Evolutionary conservation across 2,888 invertebrate genomes (phyloP), one percentile per base, ranked within the genome.

Genomic region (Smittia sp.): DNA sequence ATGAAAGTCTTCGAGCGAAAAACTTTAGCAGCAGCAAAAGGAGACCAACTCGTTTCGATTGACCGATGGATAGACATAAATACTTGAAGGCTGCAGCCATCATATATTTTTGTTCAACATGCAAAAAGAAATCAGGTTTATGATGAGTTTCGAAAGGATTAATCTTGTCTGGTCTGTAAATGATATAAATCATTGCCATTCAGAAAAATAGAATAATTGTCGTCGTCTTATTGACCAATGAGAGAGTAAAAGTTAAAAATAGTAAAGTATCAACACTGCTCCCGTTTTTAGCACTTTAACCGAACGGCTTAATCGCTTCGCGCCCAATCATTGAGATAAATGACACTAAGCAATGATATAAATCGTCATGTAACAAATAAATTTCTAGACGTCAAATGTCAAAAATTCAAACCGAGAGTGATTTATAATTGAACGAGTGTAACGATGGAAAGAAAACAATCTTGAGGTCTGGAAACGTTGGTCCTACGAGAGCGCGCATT

Each of bases 291-390:
- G n/a, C n/a, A 15, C 46, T 46, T 46, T 46, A 7, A 58, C 22
- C 11, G 18, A n/a, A 46, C 32, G 18, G 2, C n/a, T 46, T 68
- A 68, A 68, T 68, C 38, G 41, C 25, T 68, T 68, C 41, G 41
- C 68, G 41, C 68, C 68, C 41, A 68, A 68, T 67, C 67, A 67
- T 22, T 39, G 11, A 39, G 39, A 39, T 9, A 39, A 39, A 39
- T n/a, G n/a, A n/a, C n/a, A n/a, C n/a, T n/a, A n/a, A n/a, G n/a
- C n/a, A n/a, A n/a, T n/a, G n/a, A n/a, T n/a, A n/a, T n/a, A n/a
- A n/a, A n/a, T n/a, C n/a, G n/a, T n/a, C 32, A 6, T 9, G 32
- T 9, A 9, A 9, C 32, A 32, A 32, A 32, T 32, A 32, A 32
- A 32, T 32, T 32, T 32, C 32, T 32, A 6, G 32, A 32, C 9